phyloP scores from a whole-genome alignment of 1,140 invertebrate genomes.

The Coelopa frigida region DNA sequence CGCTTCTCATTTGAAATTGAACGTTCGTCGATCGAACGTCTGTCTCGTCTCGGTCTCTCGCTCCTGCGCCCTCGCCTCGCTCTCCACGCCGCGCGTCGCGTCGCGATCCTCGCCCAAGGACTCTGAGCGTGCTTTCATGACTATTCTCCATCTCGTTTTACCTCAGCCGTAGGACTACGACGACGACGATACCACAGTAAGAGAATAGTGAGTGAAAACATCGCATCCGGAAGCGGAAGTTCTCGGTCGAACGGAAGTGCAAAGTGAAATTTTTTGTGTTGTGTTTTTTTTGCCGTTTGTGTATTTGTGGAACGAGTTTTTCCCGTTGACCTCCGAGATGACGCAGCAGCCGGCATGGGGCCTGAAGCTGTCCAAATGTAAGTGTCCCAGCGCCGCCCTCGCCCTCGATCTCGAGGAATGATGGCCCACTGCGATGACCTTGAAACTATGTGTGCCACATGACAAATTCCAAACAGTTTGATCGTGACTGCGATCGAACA shows the following conservation, averaged over 20 bases:
- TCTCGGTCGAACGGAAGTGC: not conserved
- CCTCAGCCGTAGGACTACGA: not conserved
- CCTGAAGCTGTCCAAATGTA: conserved; percentile 38
- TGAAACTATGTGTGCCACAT: too few relatives aligned
- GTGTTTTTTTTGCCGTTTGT: too few relatives aligned
- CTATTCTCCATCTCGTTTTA: not conserved
- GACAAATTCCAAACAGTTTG: too few relatives aligned
- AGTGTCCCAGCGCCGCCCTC: too few relatives aligned
- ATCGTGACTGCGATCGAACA: too few relatives aligned
- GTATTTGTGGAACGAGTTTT: too few relatives aligned
- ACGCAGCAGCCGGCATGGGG: conserved; percentile 43
- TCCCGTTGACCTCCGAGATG: conserved; percentile 28
- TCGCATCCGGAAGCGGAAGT: not conserved
- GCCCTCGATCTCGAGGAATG: too few relatives aligned
- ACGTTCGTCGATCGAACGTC: conserved; percentile 18
- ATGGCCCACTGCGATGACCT: too few relatives aligned
- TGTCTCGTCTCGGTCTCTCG: not conserved
- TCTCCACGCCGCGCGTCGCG: not conserved
- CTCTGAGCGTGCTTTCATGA: not conserved
- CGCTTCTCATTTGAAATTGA: conserved; percentile 44
- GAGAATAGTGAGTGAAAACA: too few relatives aligned
- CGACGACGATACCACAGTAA: too few relatives aligned
- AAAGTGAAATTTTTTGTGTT: not conserved
- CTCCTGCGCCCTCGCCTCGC: not conserved
- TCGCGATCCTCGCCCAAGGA: not conserved